phyloP scores from a whole-genome alignment of 2,113 vertebrate species.

The Myiagra hebetior region DNA sequence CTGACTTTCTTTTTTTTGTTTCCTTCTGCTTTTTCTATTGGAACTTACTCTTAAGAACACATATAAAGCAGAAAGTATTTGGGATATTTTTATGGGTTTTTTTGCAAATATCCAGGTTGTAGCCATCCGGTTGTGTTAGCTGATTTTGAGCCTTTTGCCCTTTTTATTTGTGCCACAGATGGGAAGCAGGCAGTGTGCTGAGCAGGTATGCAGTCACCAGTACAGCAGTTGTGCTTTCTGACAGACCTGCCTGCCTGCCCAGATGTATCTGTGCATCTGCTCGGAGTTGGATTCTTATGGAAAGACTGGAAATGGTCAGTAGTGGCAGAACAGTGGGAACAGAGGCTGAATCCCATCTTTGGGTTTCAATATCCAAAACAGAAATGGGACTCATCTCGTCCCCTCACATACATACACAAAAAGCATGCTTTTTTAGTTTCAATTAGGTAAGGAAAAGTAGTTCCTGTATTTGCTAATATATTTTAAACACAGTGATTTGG shows the following conservation, averaged over 20 bases:
- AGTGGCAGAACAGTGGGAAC: background rate
- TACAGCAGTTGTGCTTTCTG: accelerated
- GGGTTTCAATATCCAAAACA: background rate
- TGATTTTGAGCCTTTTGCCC: background rate
- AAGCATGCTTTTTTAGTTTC: background rate
- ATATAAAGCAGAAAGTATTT: background rate
- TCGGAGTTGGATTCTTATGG: background rate
- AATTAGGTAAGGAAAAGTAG: background rate
- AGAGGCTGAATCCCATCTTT: accelerated
- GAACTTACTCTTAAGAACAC: background rate
- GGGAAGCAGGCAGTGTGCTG: background rate
- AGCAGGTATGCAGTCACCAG: accelerated
- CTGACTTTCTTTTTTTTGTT: background rate
- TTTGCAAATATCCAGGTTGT: background rate
- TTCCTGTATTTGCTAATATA: background rate
- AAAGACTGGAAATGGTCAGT: background rate
- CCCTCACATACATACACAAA: background rate
- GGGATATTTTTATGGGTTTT: accelerated
- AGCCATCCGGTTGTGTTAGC: background rate
- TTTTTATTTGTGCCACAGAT: background rate
- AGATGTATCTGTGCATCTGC: background rate
- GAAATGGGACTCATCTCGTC: background rate
- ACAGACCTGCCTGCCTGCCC: background rate
- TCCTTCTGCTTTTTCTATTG: background rate
- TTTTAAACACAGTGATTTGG: background rate